Conservation (phyloP, 2,797 vertebrate species). For the Peromyscus aztecus region DNA sequence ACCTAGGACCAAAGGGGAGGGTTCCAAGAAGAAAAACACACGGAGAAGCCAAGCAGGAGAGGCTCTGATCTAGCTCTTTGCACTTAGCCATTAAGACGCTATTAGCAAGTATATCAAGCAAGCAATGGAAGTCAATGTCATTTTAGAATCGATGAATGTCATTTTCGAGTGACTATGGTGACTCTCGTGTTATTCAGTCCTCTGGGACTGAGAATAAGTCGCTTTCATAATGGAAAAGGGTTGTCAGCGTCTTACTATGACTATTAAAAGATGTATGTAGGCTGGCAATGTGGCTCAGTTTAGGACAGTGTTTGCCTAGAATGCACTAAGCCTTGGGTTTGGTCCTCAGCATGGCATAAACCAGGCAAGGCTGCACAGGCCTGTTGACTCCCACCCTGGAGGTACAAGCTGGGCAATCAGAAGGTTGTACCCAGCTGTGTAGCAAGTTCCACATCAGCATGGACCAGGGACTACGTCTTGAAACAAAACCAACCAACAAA, state of each 20-base stretch:
- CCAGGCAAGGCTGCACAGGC: neutral
- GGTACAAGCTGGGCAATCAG: neutral
- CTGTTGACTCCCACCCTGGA: neutral
- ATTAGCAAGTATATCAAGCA: neutral
- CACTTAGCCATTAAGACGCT: constrained; percentile 19
- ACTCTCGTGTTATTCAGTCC: neutral
- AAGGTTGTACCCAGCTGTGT: neutral
- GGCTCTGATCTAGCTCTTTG: neutral
- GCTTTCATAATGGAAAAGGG: constrained; percentile 1
- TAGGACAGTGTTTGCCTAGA: neutral
- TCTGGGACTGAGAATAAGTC: neutral
- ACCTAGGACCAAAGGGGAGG: neutral
- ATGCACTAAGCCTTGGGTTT: neutral
- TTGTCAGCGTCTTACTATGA: neutral
- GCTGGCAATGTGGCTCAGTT: neutral
- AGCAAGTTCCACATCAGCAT: no score
- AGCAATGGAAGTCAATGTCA: neutral
- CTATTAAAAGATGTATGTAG: neutral
- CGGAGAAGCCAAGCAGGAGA: constrained; percentile 20
- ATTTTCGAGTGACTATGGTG: neutral
- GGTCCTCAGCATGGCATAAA: neutral
- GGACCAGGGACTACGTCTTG: neutral
- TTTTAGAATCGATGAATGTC: constrained; percentile 3
- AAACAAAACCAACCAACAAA: neutral
- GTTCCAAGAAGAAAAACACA: neutral